Percentiles rank a stretch among this genome's conserved stretches.
Evolutionary conservation across 2,888 invertebrate species (phyloP).

Genomic region (Pasiphila rectangulata): DNA sequence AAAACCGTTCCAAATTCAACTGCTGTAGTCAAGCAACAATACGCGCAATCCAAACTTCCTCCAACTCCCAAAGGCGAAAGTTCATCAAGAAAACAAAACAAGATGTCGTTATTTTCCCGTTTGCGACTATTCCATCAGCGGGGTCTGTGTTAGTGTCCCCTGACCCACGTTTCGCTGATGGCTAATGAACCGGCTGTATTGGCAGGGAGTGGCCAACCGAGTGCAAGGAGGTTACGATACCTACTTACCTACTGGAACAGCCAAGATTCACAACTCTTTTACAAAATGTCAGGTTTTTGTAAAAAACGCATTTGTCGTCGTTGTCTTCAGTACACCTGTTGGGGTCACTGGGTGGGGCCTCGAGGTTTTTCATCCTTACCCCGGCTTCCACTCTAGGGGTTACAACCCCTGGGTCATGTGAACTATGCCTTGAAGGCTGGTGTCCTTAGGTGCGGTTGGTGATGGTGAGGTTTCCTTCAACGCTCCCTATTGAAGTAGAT

Average conservation of each 20-base stretch:
- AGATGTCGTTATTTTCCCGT: conserved; percentile 53
- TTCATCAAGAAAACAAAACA: conserved; percentile 33
- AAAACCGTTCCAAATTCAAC: not conserved
- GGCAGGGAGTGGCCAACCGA: conserved; percentile 62
- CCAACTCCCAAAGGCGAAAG: conserved; percentile 38
- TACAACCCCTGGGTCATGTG: too few relatives aligned
- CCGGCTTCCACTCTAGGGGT: too few relatives aligned
- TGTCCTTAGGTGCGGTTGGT: too few relatives aligned
- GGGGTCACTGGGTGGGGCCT: too few relatives aligned
- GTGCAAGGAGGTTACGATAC: conserved; percentile 6
- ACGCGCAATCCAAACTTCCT: conserved; percentile 9
- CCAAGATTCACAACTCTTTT: too few relatives aligned
- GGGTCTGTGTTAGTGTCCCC: conserved; percentile 45
- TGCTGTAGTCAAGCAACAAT: not conserved
- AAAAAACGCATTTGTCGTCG: too few relatives aligned
- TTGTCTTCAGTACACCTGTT: too few relatives aligned
- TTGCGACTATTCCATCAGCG: conserved; percentile 60
- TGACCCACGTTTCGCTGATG: conserved; percentile 56
- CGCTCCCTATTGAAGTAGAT: too few relatives aligned
- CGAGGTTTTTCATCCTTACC: too few relatives aligned
- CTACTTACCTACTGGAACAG: conserved; percentile 4
- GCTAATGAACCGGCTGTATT: conserved; percentile 75
- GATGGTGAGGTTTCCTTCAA: too few relatives aligned
- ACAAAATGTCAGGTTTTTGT: too few relatives aligned
- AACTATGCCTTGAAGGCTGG: too few relatives aligned